Conservation (phyloP, 2,888 invertebrate species). For the Corythucha ciliata region DNA sequence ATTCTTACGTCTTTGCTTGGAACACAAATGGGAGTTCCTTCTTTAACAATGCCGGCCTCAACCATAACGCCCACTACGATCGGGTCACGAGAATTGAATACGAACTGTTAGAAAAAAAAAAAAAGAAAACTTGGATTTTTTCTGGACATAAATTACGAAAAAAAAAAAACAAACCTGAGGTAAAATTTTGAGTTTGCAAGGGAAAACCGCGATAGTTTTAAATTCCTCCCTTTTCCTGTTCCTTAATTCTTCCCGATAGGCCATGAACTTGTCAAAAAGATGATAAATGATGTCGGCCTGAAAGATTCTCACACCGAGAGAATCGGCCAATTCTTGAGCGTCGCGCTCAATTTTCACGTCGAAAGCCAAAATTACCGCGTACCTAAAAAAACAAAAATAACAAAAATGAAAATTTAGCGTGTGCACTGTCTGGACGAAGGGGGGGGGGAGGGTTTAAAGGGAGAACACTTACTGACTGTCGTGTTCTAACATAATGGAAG, state of each 20-base stretch:
- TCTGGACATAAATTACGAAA: not conserved
- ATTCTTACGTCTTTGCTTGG: conserved; percentile 80
- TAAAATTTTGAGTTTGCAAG: conserved; percentile 76
- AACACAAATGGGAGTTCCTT: conserved; percentile 96
- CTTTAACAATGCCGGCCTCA: conserved; percentile 88
- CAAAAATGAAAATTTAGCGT: not conserved
- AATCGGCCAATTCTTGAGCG: conserved; percentile 95
- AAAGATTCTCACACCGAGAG: conserved; percentile 89
- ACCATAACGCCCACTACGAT: conserved; percentile 94
- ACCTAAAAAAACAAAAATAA: conserved; percentile 47
- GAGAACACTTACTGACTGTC: conserved; percentile 70
- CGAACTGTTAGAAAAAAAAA: conserved; percentile 55
- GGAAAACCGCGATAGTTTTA: conserved; percentile 96
- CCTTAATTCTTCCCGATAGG: conserved; percentile 82
- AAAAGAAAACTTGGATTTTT: too few species aligned
- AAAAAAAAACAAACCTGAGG: conserved; percentile 48
- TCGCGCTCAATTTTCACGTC: conserved; percentile 98
- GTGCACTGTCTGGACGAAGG: not conserved
- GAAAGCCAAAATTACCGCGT: conserved; percentile 97
- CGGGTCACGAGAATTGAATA: conserved; percentile 97
- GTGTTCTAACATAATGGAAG: conserved; percentile 99
- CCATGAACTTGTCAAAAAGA: conserved; percentile 93
- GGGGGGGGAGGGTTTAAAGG: too few species aligned
- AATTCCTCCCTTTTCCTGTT: conserved; percentile 88
- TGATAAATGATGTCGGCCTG: conserved; percentile 99